Conservation (phyloP, 2,888 invertebrate genomes). For the Diploptera punctata region DNA sequence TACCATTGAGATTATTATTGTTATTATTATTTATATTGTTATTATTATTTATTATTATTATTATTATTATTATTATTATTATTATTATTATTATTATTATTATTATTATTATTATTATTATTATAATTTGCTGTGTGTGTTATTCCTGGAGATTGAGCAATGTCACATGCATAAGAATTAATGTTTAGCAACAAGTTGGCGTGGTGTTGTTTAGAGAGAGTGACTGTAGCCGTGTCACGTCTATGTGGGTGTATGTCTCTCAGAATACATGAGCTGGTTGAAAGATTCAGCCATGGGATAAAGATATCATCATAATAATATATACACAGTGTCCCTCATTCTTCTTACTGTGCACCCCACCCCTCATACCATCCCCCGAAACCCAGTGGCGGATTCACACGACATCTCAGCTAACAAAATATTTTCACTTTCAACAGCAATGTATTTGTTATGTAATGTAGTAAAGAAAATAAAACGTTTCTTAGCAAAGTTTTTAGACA, state of each 20-base stretch:
- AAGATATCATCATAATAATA: slow-evolving; percentile 37
- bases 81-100: slow-evolving; percentile 17
- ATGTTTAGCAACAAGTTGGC: background rate
- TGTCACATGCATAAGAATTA: too few species aligned
- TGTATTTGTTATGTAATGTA: too few species aligned
- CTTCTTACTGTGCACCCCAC: background rate
- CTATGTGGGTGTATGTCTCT: slow-evolving; percentile 19
- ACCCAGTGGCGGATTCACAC: background rate
- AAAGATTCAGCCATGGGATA: slow-evolving; percentile 24
- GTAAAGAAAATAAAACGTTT: too few species aligned
- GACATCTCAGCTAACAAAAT: too few species aligned
- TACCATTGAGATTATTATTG: too few species aligned
- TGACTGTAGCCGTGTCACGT: slow-evolving; percentile 17
- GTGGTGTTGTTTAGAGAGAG: background rate
- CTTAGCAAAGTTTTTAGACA: too few species aligned
- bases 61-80: slow-evolving; percentile 17
- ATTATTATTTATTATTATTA: background rate
- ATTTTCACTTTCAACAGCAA: too few species aligned
- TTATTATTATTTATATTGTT: too few species aligned
- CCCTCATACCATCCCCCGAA: background rate
- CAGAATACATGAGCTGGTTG: slow-evolving; percentile 29
- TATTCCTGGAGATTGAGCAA: too few species aligned
- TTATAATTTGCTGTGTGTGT: too few species aligned
- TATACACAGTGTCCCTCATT: slow-evolving; percentile 21
- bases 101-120: slow-evolving; percentile 17